These are phyloP conservation scores for Ictalurus punctatus DNA, from an alignment of 2,113 vertebrate genomes.

Conservation along the genomic window DNA sequence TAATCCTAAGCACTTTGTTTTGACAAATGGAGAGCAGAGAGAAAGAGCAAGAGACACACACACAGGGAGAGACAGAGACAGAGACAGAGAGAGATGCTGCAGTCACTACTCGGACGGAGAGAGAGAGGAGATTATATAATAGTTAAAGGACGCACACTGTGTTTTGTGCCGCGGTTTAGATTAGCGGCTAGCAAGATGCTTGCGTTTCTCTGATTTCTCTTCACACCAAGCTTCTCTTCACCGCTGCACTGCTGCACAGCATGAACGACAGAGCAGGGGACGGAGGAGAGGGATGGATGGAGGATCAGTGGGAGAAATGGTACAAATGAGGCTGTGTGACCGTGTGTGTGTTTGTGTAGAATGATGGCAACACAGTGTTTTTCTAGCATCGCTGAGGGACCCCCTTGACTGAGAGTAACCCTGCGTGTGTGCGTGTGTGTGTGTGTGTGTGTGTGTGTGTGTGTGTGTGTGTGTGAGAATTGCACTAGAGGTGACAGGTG, in stretches of 20 bases:
- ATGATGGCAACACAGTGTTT: neutral
- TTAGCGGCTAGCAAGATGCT: slow-evolving; percentile 29
- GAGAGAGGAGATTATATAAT: slow-evolving; percentile 32
- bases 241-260: slow-evolving; percentile 77
- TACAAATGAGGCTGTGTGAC: slow-evolving; percentile 70
- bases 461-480: slow-evolving; percentile 21
- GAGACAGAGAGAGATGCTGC: slow-evolving; percentile 13
- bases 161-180: slow-evolving; percentile 4
- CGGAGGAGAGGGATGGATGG: slow-evolving; percentile 91
- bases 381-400: slow-evolving; percentile 25
- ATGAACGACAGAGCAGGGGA: slow-evolving; percentile 88
- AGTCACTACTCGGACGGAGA: neutral
- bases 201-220: slow-evolving; percentile 49
- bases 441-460: slow-evolving; percentile 29
- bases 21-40: slow-evolving; percentile 8
- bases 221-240: slow-evolving; percentile 47
- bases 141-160: neutral
- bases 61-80: neutral
- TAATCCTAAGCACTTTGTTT: slow-evolving; percentile 25
- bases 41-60: neutral
- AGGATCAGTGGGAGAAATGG: slow-evolving; percentile 99
- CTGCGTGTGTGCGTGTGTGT: slow-evolving; percentile 12
- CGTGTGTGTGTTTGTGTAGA: slow-evolving; percentile 58
- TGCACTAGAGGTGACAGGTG: slow-evolving; percentile 1
- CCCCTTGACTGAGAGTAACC: slow-evolving; percentile 53